Percentiles rank a stretch among this genome's conserved stretches.
These are phyloP conservation scores for Gymnogyps californianus DNA, from an alignment of 2,113 vertebrate species.

Conservation along the genomic window DNA sequence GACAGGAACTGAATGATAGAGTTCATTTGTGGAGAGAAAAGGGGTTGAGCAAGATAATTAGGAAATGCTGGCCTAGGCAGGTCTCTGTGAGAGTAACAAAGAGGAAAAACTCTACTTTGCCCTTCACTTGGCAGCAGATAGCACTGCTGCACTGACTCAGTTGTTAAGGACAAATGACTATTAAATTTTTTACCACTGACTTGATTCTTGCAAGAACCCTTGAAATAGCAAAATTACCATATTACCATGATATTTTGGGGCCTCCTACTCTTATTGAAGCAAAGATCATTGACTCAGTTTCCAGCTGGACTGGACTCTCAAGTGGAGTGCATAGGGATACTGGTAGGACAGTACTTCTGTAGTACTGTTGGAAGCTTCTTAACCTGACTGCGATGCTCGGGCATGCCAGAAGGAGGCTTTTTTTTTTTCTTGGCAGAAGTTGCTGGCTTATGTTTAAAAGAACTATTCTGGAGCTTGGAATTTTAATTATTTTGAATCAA, in stretches of 20 bases:
- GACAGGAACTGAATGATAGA: neutral
- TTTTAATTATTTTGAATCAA: slow-evolving; percentile 8
- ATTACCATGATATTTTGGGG: neutral
- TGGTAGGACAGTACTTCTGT: neutral
- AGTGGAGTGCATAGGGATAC: neutral
- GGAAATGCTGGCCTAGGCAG: neutral
- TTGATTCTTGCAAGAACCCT: neutral
- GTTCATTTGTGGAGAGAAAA: neutral
- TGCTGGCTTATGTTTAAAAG: neutral
- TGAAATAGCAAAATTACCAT: neutral
- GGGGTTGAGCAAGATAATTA: neutral
- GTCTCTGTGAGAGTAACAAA: neutral
- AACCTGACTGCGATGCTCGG: neutral
- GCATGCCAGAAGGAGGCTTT: neutral
- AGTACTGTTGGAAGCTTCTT: neutral
- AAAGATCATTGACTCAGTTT: neutral
- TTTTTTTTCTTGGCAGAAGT: neutral
- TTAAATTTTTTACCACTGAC: neutral
- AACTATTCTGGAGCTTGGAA: neutral
- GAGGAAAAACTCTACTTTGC: neutral
- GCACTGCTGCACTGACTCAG: neutral
- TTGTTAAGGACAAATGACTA: neutral
- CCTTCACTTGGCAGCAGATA: neutral
- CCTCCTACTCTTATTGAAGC: neutral
- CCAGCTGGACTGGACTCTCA: neutral